These are phyloP conservation scores for Synergus japonicus DNA, from an alignment of 2,888 invertebrate genomes.

Conservation along the genomic window DNA sequence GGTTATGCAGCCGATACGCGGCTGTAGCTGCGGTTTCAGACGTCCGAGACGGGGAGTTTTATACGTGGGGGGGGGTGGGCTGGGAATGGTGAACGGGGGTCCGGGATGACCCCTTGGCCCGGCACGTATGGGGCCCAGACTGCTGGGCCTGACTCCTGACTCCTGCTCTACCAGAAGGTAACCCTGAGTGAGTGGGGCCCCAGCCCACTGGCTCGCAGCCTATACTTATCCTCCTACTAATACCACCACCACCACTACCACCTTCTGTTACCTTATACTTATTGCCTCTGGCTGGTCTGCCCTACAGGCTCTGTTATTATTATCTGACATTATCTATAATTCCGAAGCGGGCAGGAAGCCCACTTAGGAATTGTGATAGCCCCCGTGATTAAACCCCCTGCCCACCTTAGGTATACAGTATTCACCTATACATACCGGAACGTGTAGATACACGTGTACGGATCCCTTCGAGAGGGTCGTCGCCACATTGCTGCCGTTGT, in stretches of 20 bases:
- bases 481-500: conserved; percentile 30
- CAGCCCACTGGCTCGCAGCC: conserved; percentile 67
- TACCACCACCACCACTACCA: conserved; percentile 69
- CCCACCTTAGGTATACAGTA: conserved; percentile 65
- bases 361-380: conserved; percentile 77
- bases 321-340: conserved; percentile 78
- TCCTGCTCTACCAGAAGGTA: conserved; percentile 71
- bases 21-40: background rate
- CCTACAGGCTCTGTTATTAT: conserved; percentile 76
- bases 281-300: conserved; percentile 72
- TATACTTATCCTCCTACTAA: conserved; percentile 77
- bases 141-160: conserved; percentile 74
- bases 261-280: conserved; percentile 74
- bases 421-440: conserved; percentile 35
- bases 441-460: conserved; percentile 38
- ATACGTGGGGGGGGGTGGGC: conserved; percentile 55
- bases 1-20: background rate
- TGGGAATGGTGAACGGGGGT: conserved; percentile 62
- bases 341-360: conserved; percentile 77
- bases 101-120: conserved; percentile 74
- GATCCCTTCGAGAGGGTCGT: conserved; percentile 25
- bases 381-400: conserved; percentile 75
- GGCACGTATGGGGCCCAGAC: conserved; percentile 75
- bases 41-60: conserved; percentile 47
- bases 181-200: conserved; percentile 68